phyloP scores from a whole-genome alignment of 2,113 vertebrate species.

The Hepsetus odoe region DNA sequence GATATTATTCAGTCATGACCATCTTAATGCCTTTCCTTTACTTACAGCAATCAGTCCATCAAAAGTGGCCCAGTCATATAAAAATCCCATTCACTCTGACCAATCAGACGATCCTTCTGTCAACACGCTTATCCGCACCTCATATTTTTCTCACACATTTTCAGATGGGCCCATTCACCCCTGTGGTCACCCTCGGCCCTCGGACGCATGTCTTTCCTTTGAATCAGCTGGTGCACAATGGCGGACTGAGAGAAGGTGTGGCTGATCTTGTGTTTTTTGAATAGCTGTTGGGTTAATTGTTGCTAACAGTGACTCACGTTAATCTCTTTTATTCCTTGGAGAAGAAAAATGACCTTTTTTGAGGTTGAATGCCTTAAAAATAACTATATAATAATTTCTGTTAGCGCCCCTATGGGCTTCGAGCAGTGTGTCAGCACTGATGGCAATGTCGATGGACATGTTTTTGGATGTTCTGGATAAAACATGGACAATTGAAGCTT shows the following conservation, averaged over 20 bases:
- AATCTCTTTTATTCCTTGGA: background rate
- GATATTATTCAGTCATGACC: background rate
- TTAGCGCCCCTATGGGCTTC: too few relatives aligned
- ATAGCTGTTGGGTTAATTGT: background rate
- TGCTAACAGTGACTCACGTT: background rate
- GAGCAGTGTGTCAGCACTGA: too few relatives aligned
- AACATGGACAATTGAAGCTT: too few relatives aligned
- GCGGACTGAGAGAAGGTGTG: background rate
- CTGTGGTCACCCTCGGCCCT: background rate
- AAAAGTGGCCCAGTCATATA: background rate
- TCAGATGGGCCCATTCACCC: background rate
- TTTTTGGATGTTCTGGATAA: too few relatives aligned
- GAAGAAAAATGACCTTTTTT: too few relatives aligned
- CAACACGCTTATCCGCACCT: background rate
- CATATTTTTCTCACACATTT: background rate
- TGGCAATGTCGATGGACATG: too few relatives aligned
- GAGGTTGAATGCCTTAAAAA: too few relatives aligned
- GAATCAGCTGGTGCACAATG: background rate
- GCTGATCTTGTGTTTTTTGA: background rate
- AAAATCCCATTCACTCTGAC: background rate
- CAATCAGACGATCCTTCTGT: background rate
- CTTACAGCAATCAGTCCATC: background rate
- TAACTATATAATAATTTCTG: too few relatives aligned
- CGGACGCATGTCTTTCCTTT: background rate
- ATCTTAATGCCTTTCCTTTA: slow-evolving; percentile 2